Conservation (phyloP, 2,113 vertebrate species). For the Cygnus buccinator region DNA sequence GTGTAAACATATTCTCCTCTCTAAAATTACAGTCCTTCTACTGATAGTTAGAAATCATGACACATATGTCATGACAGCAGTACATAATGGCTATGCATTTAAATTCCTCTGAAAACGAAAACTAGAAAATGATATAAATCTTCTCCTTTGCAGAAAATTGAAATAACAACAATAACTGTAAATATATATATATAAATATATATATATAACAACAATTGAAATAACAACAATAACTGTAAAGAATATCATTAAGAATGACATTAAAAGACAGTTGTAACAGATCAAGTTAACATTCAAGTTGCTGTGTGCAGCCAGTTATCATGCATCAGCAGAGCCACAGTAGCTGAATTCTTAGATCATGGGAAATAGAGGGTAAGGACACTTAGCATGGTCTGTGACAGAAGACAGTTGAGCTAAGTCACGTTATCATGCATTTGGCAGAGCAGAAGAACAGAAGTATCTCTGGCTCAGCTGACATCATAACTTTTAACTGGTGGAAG, state of each 20-base stretch:
- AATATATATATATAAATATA: background rate
- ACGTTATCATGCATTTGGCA: background rate
- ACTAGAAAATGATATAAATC: background rate
- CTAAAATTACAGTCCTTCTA: background rate
- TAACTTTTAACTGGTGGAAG: background rate
- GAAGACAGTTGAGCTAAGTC: background rate
- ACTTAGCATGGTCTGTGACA: background rate
- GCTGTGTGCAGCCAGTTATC: background rate
- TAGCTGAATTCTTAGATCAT: background rate
- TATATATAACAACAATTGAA: background rate
- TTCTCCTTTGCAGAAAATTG: conserved; percentile 9
- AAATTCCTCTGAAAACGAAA: background rate
- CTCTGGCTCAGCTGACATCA: background rate
- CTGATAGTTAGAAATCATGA: conserved; percentile 12
- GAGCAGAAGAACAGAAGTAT: background rate
- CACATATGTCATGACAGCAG: background rate
- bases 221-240: conserved; percentile 1
- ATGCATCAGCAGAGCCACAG: background rate
- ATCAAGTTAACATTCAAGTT: background rate
- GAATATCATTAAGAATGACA: too few relatives aligned
- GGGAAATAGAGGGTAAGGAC: background rate
- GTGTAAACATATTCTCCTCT: background rate
- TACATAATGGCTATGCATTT: background rate
- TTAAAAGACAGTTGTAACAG: background rate
- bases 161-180: conserved; percentile 14